These are phyloP conservation scores for Eulemur mongoz DNA, from an alignment of 2,797 vertebrate species.

Conservation along the genomic window DNA sequence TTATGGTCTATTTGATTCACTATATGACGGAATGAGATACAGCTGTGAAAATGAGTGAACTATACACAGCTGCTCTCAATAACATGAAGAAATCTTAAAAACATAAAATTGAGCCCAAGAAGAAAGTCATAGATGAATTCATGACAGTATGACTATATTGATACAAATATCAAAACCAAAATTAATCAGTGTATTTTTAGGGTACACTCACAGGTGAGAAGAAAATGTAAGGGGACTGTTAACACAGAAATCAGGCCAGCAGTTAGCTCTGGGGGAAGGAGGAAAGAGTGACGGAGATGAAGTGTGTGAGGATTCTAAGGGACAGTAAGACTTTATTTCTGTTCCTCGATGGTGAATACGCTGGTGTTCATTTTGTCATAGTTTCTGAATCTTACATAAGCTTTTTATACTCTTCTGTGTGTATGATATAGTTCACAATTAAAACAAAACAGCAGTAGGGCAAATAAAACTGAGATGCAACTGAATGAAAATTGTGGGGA, in stretches of 20 bases:
- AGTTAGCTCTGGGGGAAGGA: not conserved
- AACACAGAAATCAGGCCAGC: not conserved
- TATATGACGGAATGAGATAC: not conserved
- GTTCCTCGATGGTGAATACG: not conserved
- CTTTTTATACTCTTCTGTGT: not conserved
- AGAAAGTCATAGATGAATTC: not conserved
- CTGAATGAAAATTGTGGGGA: not conserved
- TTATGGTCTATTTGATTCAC: not conserved
- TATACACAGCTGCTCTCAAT: not conserved
- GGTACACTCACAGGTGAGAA: not conserved
- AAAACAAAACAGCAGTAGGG: not conserved
- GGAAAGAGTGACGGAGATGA: not conserved
- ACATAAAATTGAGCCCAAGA: not conserved
- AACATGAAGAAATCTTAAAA: not conserved
- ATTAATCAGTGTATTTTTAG: not conserved
- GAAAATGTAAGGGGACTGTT: not conserved
- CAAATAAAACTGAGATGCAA: not conserved
- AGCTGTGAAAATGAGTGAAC: not conserved
- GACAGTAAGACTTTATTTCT: not conserved
- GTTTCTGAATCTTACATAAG: not conserved
- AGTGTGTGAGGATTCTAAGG: not conserved
- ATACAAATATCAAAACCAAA: slow-evolving; percentile 7
- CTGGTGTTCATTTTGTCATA: not conserved
- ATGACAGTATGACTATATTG: not conserved
- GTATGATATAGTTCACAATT: not conserved